These are phyloP conservation scores for Drosophila algonquin DNA, from an alignment of 2,888 invertebrate genomes.

Conservation along the genomic window DNA sequence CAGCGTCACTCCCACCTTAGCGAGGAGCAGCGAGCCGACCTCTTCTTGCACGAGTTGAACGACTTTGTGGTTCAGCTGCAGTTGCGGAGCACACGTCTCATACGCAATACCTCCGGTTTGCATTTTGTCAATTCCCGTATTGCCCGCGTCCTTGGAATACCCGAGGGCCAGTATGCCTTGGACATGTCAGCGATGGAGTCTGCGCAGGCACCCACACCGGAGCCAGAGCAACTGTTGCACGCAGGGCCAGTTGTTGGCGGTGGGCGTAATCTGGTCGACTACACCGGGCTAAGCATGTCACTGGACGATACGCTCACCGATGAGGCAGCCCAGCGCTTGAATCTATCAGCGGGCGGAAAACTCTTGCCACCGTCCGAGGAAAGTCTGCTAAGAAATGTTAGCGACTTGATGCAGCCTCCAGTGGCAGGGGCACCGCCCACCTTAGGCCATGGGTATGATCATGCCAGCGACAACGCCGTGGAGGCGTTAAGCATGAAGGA, in stretches of 20 bases:
- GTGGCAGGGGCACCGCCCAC: conserved; percentile 54
- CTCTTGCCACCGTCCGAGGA: conserved; percentile 82
- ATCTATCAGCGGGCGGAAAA: conserved; percentile 82
- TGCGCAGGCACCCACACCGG: conserved; percentile 71
- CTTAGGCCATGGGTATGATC: conserved; percentile 75
- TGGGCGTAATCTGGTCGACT: conserved; percentile 75
- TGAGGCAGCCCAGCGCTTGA: conserved; percentile 82
- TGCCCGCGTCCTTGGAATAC: conserved; percentile 82
- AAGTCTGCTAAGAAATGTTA: conserved; percentile 82
- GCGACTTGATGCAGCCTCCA: conserved; percentile 80
- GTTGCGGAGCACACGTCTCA: conserved; percentile 80
- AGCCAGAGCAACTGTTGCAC: conserved; percentile 55
- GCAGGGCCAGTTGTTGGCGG: conserved; percentile 37
- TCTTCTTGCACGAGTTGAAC: conserved; percentile 81
- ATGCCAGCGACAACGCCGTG: conserved; percentile 83
- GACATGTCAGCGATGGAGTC: conserved; percentile 82
- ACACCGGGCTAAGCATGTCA: conserved; percentile 82
- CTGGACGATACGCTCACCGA: conserved; percentile 82
- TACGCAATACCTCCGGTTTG: conserved; percentile 82
- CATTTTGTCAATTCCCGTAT: conserved; percentile 81
- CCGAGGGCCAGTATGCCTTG: conserved; percentile 83
- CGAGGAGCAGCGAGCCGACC: conserved; percentile 82
- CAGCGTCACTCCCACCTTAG: conserved; percentile 73
- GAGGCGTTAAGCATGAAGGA: conserved; percentile 83
- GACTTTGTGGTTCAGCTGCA: conserved; percentile 82